phyloP scores from a whole-genome alignment of 2,113 vertebrate genomes.

The Riparia riparia region DNA sequence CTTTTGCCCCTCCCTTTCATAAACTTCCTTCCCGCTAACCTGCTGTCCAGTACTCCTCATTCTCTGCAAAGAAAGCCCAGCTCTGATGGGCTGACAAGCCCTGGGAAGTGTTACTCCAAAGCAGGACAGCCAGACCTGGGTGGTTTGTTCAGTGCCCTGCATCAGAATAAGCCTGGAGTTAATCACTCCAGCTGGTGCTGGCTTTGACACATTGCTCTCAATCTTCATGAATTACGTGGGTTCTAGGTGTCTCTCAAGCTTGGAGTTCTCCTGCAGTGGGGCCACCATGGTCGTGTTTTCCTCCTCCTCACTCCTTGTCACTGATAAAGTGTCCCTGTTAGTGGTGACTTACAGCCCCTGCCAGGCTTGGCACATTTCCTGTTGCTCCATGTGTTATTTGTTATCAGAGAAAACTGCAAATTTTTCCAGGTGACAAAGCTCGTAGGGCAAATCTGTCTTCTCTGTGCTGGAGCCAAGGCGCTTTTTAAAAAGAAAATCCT shows the following conservation, averaged over 20 bases:
- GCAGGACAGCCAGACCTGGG: fast-evolving
- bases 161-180: neutral
- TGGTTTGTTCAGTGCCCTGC: neutral
- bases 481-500: neutral
- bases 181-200: neutral
- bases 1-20: neutral
- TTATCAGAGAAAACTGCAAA: neutral
- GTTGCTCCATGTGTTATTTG: neutral
- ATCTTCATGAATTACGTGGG: neutral
- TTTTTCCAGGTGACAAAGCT: neutral
- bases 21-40: neutral
- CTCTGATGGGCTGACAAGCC: neutral
- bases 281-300: neutral
- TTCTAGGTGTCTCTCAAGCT: neutral
- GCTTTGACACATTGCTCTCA: neutral
- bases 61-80: neutral
- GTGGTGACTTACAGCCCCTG: neutral
- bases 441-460: neutral
- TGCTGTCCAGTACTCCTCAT: neutral
- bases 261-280: neutral
- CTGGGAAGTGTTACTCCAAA: neutral
- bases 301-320: neutral
- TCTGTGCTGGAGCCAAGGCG: neutral
- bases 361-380: neutral
- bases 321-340: neutral